These are phyloP conservation scores for Macaria liturata DNA, from an alignment of 2,888 invertebrate species.

Conservation along the genomic window DNA sequence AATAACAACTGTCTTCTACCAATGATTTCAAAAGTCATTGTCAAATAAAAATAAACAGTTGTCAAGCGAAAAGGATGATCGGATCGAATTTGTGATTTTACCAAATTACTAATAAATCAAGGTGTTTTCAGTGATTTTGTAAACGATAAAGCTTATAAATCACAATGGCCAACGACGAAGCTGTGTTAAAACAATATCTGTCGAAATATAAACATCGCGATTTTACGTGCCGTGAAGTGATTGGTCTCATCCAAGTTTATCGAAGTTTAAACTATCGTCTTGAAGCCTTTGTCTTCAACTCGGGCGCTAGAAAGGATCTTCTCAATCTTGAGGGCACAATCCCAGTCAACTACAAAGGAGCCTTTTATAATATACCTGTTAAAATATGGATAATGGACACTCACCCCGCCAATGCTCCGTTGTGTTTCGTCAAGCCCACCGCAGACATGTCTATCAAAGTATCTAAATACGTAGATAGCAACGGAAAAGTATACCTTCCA, in stretches of 20 bases:
- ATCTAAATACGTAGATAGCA: constrained; percentile 96
- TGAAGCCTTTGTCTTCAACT: constrained; percentile 90
- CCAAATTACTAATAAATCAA: background rate
- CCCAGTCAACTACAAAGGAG: constrained; percentile 95
- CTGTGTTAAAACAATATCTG: constrained; percentile 66
- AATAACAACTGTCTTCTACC: too few species aligned
- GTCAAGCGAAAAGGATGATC: background rate
- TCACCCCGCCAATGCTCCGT: constrained; percentile 97
- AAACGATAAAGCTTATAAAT: constrained; percentile 1
- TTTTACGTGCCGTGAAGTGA: constrained; percentile 71
- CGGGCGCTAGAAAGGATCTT: constrained; percentile 91
- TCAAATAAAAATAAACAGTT: background rate
- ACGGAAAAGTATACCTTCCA: constrained; percentile 97
- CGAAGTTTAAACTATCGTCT: constrained; percentile 72
- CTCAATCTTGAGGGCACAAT: constrained; percentile 95
- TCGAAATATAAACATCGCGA: constrained; percentile 76
- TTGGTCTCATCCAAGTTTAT: constrained; percentile 71
- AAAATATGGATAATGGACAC: constrained; percentile 98
- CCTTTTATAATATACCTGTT: constrained; percentile 97
- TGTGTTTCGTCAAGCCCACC: constrained; percentile 97
- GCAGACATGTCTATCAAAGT: constrained; percentile 97
- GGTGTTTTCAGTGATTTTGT: constrained; percentile 6
- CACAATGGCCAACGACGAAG: constrained; percentile 74
- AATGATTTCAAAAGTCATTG: background rate
- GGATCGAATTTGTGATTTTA: constrained; percentile 2